phyloP scores from a whole-genome alignment of 2,797 vertebrate species.

The Sarcoramphus papa region DNA sequence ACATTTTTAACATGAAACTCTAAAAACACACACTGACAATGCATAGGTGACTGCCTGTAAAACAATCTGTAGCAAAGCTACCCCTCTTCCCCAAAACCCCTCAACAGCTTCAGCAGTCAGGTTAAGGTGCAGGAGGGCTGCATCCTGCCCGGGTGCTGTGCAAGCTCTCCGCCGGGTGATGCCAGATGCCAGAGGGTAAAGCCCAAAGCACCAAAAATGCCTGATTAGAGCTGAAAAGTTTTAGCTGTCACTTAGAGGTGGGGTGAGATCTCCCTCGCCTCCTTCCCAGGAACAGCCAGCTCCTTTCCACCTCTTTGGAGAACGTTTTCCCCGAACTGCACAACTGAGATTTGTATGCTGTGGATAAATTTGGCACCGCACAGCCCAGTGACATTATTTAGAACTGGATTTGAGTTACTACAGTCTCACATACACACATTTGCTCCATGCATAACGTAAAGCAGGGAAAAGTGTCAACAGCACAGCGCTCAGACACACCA shows the following conservation, averaged over 20 bases:
- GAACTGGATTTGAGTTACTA: slow-evolving; percentile 50
- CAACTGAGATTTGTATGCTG: background rate
- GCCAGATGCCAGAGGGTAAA: background rate
- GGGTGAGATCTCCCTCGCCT: background rate
- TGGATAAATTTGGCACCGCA: background rate
- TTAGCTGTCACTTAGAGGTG: background rate
- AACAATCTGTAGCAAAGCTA: background rate
- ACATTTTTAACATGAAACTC: background rate
- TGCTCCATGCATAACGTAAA: slow-evolving; percentile 1
- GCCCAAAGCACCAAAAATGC: background rate
- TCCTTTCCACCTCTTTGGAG: background rate
- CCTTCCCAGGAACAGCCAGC: background rate
- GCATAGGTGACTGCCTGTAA: background rate
- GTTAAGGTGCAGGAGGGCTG: background rate
- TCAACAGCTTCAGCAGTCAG: background rate
- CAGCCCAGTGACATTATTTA: slow-evolving; percentile 41
- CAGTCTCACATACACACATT: slow-evolving; percentile 13
- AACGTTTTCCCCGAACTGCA: background rate
- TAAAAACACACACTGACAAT: fast-evolving
- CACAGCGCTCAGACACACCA: background rate
- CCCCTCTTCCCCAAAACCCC: background rate
- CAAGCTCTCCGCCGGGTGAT: background rate
- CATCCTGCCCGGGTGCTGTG: background rate
- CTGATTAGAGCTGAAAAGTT: background rate
- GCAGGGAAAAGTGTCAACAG: slow-evolving; percentile 48